Base-by-base conservation (phyloP, 2,888 invertebrate genomes). In the Perithous albicinctus region DNA sequence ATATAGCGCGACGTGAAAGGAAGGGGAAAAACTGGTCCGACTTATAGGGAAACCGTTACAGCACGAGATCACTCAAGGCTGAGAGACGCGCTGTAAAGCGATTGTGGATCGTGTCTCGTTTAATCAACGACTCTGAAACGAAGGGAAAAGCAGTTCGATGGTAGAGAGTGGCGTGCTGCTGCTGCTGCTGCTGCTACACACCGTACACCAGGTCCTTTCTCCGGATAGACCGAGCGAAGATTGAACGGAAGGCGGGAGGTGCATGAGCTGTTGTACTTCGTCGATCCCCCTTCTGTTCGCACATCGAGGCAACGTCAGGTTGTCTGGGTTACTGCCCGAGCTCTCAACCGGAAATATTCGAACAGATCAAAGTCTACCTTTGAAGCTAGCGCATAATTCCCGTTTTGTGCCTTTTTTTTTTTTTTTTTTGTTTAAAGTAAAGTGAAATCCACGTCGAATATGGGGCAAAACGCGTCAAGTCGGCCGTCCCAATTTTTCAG, bases 111-210 rank as follows among this genome's bases (percentile, higher is more conserved):
- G 43, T 29, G 78, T 82, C 20, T 74, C 84, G 59, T 78, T 80
- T 41, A 78, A 82, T 86, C 79, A 82, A 83, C 77, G 26, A 32
- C 63, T 74, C 69, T 76, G 80, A 85, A 88, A 87, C 85, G 88
- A 89, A 87, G 87, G 87, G 86, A 89, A 89, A 89, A 89, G 88
- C 86, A 82, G 85, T 84, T 59, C 43, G 78, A 51, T 32, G n/a
- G 79, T 82, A 85, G 87, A 87, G 86, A 88, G 86, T 85, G 84
- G 82, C n/a, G n/a, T n/a, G n/a, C n/a, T 82, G 46, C 56, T 20
- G 20, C n/a, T 29, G 18, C 38, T 20, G 43, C 26, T 56, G 29
- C 18, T 51, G 38, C n/a, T n/a, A n/a, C n/a, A n/a, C 48, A 69
- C 63, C 43, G 64, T 26, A 10, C 54, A 67, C 23, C 54, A 74